Evolutionary conservation across 2,113 vertebrate species (phyloP).

Genomic region (Grammomys surdaster): DNA sequence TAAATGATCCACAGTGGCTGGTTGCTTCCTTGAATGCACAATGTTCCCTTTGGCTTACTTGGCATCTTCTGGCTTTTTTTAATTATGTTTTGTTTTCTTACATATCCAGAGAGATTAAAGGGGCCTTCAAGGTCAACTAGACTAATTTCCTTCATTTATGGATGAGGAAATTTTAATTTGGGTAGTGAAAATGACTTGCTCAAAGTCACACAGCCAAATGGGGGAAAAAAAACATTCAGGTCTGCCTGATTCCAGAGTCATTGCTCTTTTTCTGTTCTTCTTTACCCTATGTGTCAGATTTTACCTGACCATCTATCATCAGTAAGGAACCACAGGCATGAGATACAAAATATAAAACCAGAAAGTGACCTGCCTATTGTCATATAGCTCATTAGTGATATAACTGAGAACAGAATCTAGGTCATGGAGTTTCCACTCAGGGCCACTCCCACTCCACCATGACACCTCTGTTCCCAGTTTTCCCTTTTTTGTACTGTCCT

Average conservation of each 20-base stretch:
- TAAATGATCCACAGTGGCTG: conserved; percentile 24
- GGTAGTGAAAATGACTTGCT: conserved; percentile 56
- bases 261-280: background rate
- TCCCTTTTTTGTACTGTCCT: background rate
- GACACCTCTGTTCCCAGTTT: background rate
- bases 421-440: background rate
- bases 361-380: background rate
- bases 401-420: background rate
- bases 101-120: conserved; percentile 64
- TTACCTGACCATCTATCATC: background rate
- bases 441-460: background rate
- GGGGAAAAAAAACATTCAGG: background rate
- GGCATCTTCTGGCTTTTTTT: conserved; percentile 35
- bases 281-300: conserved; percentile 9
- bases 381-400: conserved; percentile 41
- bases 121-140: conserved; percentile 38
- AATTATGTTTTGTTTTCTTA: conserved; percentile 49
- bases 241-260: background rate
- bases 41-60: conserved; percentile 69
- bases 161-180: conserved; percentile 43
- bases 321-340: conserved; percentile 10
- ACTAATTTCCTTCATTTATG: conserved; percentile 53
- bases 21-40: conserved; percentile 41
- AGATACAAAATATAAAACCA: background rate
- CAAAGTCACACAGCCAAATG: conserved; percentile 25